Conservation (phyloP, 2,113 vertebrate genomes). For the Clarias magur region DNA sequence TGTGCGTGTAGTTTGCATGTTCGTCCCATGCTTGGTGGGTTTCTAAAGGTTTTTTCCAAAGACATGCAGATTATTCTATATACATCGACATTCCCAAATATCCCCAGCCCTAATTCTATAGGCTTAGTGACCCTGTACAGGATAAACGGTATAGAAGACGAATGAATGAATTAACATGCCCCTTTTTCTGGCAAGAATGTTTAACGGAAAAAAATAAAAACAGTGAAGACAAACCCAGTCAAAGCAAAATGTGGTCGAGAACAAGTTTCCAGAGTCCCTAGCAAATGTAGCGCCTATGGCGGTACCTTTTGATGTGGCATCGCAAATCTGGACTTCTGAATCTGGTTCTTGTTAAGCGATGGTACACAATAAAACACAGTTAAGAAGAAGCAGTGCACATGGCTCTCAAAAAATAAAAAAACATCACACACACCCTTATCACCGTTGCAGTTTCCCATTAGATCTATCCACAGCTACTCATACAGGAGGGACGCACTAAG, state of each 20-base stretch:
- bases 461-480: conserved; percentile 6
- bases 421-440: too few relatives aligned
- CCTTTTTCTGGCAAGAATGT: not conserved
- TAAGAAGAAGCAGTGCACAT: not conserved
- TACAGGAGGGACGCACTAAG: conserved; percentile 1
- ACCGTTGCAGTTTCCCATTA: not conserved
- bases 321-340: not conserved
- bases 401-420: not conserved
- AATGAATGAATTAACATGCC: too few relatives aligned
- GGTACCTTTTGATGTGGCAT: conserved; percentile 9
- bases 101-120: too few relatives aligned
- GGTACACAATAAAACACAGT: not conserved
- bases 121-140: too few relatives aligned
- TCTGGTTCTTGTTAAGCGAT: not conserved
- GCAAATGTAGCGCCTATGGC: conserved; percentile 9
- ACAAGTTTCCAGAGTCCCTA: not conserved
- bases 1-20: too few relatives aligned
- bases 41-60: too few relatives aligned
- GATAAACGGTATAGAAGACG: too few relatives aligned
- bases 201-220: not conserved
- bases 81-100: too few relatives aligned
- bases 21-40: too few relatives aligned
- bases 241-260: not conserved
- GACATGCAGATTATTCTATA: too few relatives aligned
- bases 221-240: not conserved